A percentile compares a stretch with the other conserved stretches of the same genome.
These are phyloP conservation scores for Tuta absoluta DNA, from an alignment of 2,888 invertebrate species.

Conservation along the genomic window DNA sequence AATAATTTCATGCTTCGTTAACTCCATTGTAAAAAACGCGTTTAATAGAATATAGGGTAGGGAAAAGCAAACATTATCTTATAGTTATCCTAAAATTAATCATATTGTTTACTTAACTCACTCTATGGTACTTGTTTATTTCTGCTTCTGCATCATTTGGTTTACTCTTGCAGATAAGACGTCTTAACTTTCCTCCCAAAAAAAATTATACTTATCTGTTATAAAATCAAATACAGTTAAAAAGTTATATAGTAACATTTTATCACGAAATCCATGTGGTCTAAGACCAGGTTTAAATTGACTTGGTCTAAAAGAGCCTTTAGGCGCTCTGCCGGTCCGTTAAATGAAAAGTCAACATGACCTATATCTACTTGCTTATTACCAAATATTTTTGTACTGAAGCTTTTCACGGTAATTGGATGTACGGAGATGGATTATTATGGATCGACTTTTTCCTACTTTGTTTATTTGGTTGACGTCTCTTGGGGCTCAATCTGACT, in stretches of 20 bases:
- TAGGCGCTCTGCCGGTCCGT: constrained; percentile 37
- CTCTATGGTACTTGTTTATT: not conserved
- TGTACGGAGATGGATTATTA: constrained; percentile 55
- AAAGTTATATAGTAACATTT: too few species aligned
- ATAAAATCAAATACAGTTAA: too few species aligned
- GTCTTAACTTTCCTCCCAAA: too few species aligned
- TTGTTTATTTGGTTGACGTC: constrained; percentile 32
- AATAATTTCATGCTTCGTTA: constrained; percentile 77
- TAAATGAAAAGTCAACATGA: constrained; percentile 63
- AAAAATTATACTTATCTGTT: too few species aligned
- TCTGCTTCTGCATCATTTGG: not conserved
- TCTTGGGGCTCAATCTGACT: not conserved
- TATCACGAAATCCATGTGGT: not conserved
- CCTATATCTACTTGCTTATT: constrained; percentile 38
- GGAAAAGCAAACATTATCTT: constrained; percentile 30
- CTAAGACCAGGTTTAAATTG: constrained; percentile 12
- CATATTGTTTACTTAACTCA: too few species aligned
- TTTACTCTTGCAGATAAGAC: too few species aligned
- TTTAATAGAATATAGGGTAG: constrained; percentile 52
- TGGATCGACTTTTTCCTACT: constrained; percentile 50
- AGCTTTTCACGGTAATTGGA: constrained; percentile 45
- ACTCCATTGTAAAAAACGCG: constrained; percentile 66
- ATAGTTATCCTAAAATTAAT: not conserved
- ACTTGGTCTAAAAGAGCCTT: constrained; percentile 41
- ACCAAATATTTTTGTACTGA: constrained; percentile 34